These are phyloP conservation scores for Limnephilus marmoratus DNA, from an alignment of 2,888 invertebrate genomes.

Conservation along the genomic window DNA sequence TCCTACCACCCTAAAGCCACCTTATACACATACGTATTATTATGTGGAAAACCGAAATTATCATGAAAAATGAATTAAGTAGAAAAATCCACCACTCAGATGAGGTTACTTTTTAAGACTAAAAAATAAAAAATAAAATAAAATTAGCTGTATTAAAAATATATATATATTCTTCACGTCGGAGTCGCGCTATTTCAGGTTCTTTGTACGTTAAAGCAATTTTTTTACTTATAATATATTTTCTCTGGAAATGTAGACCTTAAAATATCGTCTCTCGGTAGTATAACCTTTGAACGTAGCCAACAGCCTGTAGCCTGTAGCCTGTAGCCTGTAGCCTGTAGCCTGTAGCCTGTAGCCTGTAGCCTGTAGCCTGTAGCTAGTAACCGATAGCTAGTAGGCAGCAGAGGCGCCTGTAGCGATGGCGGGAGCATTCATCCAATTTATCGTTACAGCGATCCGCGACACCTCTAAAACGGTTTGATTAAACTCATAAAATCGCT, in stretches of 20 bases:
- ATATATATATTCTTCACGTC: not conserved
- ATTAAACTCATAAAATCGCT: constrained; percentile 75
- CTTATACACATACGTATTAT: not conserved
- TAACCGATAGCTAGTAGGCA: not conserved
- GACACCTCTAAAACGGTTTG: constrained; percentile 69
- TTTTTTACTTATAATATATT: not conserved
- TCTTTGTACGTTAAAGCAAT: not conserved
- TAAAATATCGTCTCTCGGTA: not conserved
- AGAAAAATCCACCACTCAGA: not conserved
- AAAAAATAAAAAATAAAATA: too few species aligned
- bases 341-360: not conserved
- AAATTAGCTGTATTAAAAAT: not conserved
- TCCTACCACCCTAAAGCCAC: not conserved
- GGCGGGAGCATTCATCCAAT: constrained; percentile 28
- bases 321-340: not conserved
- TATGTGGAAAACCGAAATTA: constrained; percentile 8
- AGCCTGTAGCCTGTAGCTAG: not conserved
- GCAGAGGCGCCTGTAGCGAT: not conserved
- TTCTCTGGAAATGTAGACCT: constrained; percentile 16
- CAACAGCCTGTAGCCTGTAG: not conserved
- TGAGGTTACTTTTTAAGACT: not conserved
- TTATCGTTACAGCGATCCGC: constrained; percentile 42
- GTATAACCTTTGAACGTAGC: not conserved
- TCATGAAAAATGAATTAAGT: constrained; percentile 17
- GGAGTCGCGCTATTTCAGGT: not conserved